phyloP scores from a whole-genome alignment of 2,888 invertebrate genomes.

The Eumacrocentrus americanus region DNA sequence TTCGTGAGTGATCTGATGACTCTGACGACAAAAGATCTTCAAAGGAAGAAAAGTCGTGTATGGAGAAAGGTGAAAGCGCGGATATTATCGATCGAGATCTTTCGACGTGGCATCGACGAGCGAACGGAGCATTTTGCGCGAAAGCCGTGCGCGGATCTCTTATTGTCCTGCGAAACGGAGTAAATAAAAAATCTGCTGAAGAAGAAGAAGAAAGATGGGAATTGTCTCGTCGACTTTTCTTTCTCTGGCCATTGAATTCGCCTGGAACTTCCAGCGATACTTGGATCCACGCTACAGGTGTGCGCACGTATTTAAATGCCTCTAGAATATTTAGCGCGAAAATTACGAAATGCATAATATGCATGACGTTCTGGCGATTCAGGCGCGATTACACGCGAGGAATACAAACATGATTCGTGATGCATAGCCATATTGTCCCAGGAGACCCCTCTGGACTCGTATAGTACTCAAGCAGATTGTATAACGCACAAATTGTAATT shows the following conservation, averaged over 20 bases:
- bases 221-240: slow-evolving; percentile 48
- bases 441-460: background rate
- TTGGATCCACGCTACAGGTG: slow-evolving; percentile 49
- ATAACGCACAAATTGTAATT: slow-evolving; percentile 11
- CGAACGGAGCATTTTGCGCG: background rate
- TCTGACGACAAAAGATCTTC: background rate
- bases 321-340: background rate
- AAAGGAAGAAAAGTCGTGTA: background rate
- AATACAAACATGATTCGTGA: too few species aligned
- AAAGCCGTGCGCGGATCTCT: too few species aligned
- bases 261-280: slow-evolving; percentile 49
- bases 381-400: too few species aligned
- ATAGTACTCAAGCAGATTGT: slow-evolving; percentile 8
- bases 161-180: too few species aligned
- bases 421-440: background rate
- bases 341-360: background rate
- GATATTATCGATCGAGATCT: background rate
- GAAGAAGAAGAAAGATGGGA: slow-evolving; percentile 37
- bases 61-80: slow-evolving; percentile 20
- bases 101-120: background rate
- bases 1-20: background rate
- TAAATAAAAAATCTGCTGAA: slow-evolving; percentile 1
- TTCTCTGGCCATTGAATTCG: slow-evolving; percentile 44
- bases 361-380: background rate
- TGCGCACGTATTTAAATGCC: slow-evolving; percentile 9